These are phyloP conservation scores for Catharus ustulatus DNA, from an alignment of 2,797 vertebrate genomes.

Conservation along the genomic window DNA sequence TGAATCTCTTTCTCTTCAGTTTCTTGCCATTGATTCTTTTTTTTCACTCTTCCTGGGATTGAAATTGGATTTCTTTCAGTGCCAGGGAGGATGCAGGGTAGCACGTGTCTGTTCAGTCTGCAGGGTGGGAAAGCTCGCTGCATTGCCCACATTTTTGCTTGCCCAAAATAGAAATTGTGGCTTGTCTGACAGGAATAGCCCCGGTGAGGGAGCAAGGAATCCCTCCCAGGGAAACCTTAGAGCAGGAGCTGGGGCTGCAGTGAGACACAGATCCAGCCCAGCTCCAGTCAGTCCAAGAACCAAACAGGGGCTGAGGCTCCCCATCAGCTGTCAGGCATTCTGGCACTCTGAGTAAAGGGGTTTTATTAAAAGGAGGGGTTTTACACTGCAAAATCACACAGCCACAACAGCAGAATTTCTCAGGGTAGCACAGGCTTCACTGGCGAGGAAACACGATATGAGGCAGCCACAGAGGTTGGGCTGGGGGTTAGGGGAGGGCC, in stretches of 20 bases:
- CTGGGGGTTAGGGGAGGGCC: constrained; percentile 24
- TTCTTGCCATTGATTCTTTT: neutral
- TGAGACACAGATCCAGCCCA: neutral
- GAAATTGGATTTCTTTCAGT: neutral
- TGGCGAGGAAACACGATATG: neutral
- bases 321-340: fast-evolving
- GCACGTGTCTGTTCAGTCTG: neutral
- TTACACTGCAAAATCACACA: neutral
- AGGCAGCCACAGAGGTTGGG: neutral
- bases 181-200: constrained; percentile 38
- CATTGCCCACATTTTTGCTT: neutral
- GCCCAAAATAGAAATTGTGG: constrained; percentile 12
- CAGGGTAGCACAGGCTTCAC: neutral
- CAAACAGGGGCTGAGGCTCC: neutral
- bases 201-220: neutral
- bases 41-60: neutral
- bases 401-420: neutral
- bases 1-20: neutral
- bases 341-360: neutral
- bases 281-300: neutral
- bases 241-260: neutral
- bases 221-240: fast-evolving
- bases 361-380: neutral
- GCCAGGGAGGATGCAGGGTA: neutral
- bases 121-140: neutral